A percentile compares a stretch with the other conserved stretches of the same genome.
Conservation (phyloP, 2,113 vertebrate species). For the Gobius niger region DNA sequence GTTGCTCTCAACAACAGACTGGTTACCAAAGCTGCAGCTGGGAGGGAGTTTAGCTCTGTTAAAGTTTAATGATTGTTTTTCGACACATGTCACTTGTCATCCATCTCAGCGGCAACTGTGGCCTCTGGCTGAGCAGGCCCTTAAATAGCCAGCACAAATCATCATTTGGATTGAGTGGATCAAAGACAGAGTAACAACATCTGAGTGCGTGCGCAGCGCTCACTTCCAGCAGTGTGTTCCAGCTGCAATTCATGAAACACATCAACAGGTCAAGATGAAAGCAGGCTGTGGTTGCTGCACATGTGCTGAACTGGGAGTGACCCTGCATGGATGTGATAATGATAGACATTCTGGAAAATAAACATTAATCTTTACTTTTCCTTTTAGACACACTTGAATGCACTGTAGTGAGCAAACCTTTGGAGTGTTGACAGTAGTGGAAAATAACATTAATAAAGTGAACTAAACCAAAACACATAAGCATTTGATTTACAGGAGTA, state of each 20-base stretch:
- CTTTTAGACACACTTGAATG: neutral
- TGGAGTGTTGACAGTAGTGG: too few species aligned
- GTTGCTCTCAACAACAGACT: conserved; percentile 28
- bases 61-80: conserved; percentile 73
- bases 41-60: conserved; percentile 48
- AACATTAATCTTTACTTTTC: neutral
- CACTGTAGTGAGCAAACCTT: too few species aligned
- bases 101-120: conserved; percentile 42
- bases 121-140: conserved; percentile 12
- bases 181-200: conserved; percentile 36
- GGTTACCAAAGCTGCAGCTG: conserved; percentile 51
- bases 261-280: conserved; percentile 13
- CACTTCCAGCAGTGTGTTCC: conserved; percentile 2
- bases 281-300: conserved; percentile 13
- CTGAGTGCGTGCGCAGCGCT: conserved; percentile 15
- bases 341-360: neutral
- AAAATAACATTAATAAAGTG: too few species aligned
- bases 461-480: too few species aligned
- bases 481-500: too few species aligned
- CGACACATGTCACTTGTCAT: conserved; percentile 46
- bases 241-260: conserved; percentile 23
- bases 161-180: conserved; percentile 29
- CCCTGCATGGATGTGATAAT: conserved; percentile 15
- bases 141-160: conserved; percentile 31
- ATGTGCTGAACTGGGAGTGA: conserved; percentile 31